Evolutionary conservation across 1,140 invertebrate species (phyloP), one percentile per base, ranked within the genome.

Genomic region (Pantala flavescens): DNA sequence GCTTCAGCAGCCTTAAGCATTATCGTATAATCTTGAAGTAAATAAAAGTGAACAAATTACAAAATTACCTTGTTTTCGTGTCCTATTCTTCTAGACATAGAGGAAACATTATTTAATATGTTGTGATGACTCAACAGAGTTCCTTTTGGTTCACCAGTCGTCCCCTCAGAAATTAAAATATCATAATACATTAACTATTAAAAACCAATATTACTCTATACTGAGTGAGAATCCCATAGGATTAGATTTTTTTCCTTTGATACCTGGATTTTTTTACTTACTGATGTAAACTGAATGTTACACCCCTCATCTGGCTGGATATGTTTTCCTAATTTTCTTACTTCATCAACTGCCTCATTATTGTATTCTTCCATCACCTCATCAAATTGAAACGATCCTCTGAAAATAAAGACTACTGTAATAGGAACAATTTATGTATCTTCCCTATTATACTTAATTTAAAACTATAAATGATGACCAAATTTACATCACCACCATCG

Each of bases 251-350:
- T n/a, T n/a, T n/a, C 28, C 2, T 36, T 36, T 36, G 28, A 36
- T 36, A 36, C n/a, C n/a, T n/a, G n/a, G 28, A 36, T 36, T 36
- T 36, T n/a, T n/a, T 72, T 76, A 85, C 88, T 88, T 76, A 93
- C 92, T 0, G 95, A 97, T 0, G 95, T 96, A 77, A 96, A 96
- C 79, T 95, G 93, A 77, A 97, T 90, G 79, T 93, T 91, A 75
- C 87, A 89, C 0, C 89, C 86, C 23, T 88, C 87, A 78, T 91
- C 87, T 14, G 91, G 88, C 72, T 87, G 87, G 5, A 94, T 82
- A 19, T 81, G 79, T 71, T 81, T 76, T 77, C 86, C 82, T 12
- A 86, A 75, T 70, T 84, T 80, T 75, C 83, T 75, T 28, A 88
- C 81, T 24, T 80, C 77, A 42, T 79, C 76, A 0, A 82, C 73